These are phyloP conservation scores for Phymanthus crucifer DNA, from an alignment of 92 coral and sea anemone species.

Conservation along the genomic window DNA sequence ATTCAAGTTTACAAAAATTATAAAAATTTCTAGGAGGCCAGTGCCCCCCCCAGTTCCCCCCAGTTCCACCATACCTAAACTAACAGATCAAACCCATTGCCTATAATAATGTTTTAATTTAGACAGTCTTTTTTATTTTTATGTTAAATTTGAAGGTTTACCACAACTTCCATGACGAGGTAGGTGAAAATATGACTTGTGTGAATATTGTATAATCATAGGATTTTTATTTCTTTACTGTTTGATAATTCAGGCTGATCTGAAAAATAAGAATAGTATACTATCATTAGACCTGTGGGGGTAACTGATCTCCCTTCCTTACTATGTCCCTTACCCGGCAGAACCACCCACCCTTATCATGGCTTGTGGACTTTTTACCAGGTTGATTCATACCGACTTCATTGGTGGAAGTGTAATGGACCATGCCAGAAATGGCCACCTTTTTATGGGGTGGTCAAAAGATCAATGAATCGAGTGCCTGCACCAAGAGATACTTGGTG, in stretches of 20 bases:
- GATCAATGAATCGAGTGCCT: constrained; percentile 97
- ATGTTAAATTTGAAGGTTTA: constrained; percentile 75
- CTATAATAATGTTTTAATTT: not conserved
- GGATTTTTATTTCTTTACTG: no score
- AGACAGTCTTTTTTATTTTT: not conserved
- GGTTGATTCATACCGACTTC: constrained; percentile 94
- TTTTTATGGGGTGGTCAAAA: constrained; percentile 85
- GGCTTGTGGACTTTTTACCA: no score
- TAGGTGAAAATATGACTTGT: constrained; percentile 9
- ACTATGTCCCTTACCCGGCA: no score
- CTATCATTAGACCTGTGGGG: no score
- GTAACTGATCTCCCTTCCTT: no score
- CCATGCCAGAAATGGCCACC: constrained; percentile 95
- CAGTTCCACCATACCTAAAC: no score
- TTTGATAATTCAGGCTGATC: not conserved
- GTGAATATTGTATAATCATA: not conserved
- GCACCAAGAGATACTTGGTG: constrained; percentile 96
- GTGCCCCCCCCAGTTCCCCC: no score
- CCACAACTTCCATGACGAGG: constrained; percentile 98
- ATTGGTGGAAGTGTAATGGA: constrained; percentile 98
- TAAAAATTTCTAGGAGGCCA: no score
- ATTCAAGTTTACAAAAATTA: no score
- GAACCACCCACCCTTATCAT: no score
- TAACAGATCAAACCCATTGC: no score
- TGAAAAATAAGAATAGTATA: no score